These are phyloP conservation scores for Osmoderma eremita DNA, from an alignment of 2,888 invertebrate genomes.

Conservation along the genomic window DNA sequence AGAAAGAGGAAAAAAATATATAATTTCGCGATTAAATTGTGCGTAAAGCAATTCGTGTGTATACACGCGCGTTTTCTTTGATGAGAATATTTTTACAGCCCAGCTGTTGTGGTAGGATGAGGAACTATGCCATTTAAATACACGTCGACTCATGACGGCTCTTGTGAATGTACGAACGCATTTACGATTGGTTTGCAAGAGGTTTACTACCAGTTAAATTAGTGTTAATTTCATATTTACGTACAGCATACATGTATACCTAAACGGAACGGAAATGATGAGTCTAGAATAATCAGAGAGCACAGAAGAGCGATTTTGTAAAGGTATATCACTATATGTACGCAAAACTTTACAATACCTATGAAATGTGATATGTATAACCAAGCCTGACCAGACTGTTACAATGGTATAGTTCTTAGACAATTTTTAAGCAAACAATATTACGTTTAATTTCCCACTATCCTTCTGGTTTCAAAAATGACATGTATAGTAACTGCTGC, in stretches of 20 bases:
- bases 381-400: no score
- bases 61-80: constrained; percentile 22
- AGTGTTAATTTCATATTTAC: constrained; percentile 10
- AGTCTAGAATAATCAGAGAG: no score
- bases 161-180: background rate
- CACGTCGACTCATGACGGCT: background rate
- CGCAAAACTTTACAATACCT: no score
- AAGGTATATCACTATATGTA: no score
- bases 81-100: constrained; percentile 31
- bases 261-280: no score
- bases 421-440: no score
- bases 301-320: no score
- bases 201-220: constrained; percentile 9
- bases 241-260: background rate
- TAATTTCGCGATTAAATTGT: constrained; percentile 34
- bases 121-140: constrained; percentile 28
- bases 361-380: no score
- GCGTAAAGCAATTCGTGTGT: constrained; percentile 32
- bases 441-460: no score
- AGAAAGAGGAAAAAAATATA: constrained; percentile 10
- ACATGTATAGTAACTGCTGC: no score
- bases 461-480: no score
- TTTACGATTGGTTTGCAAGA: constrained; percentile 5
- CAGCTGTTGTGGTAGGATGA: constrained; percentile 28
- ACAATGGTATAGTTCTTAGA: no score